phyloP scores from a whole-genome alignment of 2,113 vertebrate species.

The Tupaia tana region DNA sequence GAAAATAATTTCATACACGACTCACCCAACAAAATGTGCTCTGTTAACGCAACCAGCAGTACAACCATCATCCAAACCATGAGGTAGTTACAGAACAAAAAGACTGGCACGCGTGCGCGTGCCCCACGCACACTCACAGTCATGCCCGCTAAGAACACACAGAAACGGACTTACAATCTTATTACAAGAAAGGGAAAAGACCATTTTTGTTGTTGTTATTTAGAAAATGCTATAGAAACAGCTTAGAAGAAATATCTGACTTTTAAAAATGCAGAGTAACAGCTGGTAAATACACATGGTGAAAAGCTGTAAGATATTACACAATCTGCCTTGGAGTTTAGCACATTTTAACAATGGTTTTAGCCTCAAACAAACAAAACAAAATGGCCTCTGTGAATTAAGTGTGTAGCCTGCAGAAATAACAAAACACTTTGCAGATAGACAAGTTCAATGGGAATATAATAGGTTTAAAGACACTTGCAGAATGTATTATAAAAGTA shows the following conservation, averaged over 20 bases:
- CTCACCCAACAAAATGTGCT: slow-evolving; percentile 81
- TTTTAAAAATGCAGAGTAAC: slow-evolving; percentile 63
- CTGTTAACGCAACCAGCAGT: slow-evolving; percentile 85
- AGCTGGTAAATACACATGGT: slow-evolving; percentile 64
- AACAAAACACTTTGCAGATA: neutral
- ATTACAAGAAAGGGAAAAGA: slow-evolving; percentile 79
- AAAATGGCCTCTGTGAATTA: slow-evolving; percentile 69
- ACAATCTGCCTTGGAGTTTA: slow-evolving; percentile 62
- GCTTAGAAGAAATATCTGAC: slow-evolving; percentile 69
- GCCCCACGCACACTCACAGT: slow-evolving; percentile 28
- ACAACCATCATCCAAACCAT: slow-evolving; percentile 87
- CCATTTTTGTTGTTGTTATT: slow-evolving; percentile 64
- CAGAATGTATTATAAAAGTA: slow-evolving; percentile 63
- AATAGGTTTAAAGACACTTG: slow-evolving; percentile 55
- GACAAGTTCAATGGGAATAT: slow-evolving; percentile 11
- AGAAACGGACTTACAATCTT: slow-evolving; percentile 86
- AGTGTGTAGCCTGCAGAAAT: slow-evolving; percentile 63
- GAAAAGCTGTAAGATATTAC: slow-evolving; percentile 61
- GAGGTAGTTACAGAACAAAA: slow-evolving; percentile 94
- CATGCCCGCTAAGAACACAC: slow-evolving; percentile 70
- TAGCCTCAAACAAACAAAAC: slow-evolving; percentile 58
- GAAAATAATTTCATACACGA: slow-evolving; percentile 73
- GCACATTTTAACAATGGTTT: slow-evolving; percentile 64
- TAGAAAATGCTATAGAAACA: slow-evolving; percentile 77
- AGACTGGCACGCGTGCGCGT: slow-evolving; percentile 29